Base-by-base conservation (phyloP, 1,140 invertebrate species). In the Cherax destructor region DNA sequence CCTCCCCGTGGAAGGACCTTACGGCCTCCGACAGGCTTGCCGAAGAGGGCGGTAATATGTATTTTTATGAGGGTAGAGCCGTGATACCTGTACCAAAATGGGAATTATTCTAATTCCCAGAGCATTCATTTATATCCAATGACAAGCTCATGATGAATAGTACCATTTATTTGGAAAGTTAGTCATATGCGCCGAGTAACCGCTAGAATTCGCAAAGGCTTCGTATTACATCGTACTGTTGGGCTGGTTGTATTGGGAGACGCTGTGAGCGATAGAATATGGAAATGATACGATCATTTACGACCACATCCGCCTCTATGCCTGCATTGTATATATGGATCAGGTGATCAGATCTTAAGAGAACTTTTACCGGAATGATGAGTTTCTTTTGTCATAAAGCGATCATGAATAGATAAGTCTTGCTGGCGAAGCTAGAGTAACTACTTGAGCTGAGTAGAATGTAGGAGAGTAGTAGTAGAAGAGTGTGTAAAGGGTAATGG, bases 141-240 rank as follows among this genome's bases (percentile, higher is more conserved):
- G 90, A 91, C 90, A 91, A 91, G 77, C 90, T 74, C 24, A 65
- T 91, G 90, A 91, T 91, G 90, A 91, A 91, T 91, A 86, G 90
- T 91, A 91, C 83, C 84, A 91, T 91, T 91, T 91, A 91, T 91
- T 91, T 91, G 90, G 83, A 91, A 91, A 91, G 90, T 91, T 91
- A 86, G 90, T 91, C 83, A 91, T 91, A 86, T 91, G 84, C 90
- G 78, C 47, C 50, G 80, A 84, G 9, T 52, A 49, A 61, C 72
- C 88, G 59, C 81, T 79, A 80, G 59, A 74, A 69, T 78, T 91
- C 88, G 88, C 16, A 30, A 30, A 47, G 59, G 21, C 72, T 50
- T 76, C 72, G 69, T 86, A 78, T 81, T 91, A 59, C 84, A 91
- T 91, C 90, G 90, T 49, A 86, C 90, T 21, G 18, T 59, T 18